phyloP scores from a whole-genome alignment of 2,797 vertebrate species.

The Cygnus olor region DNA sequence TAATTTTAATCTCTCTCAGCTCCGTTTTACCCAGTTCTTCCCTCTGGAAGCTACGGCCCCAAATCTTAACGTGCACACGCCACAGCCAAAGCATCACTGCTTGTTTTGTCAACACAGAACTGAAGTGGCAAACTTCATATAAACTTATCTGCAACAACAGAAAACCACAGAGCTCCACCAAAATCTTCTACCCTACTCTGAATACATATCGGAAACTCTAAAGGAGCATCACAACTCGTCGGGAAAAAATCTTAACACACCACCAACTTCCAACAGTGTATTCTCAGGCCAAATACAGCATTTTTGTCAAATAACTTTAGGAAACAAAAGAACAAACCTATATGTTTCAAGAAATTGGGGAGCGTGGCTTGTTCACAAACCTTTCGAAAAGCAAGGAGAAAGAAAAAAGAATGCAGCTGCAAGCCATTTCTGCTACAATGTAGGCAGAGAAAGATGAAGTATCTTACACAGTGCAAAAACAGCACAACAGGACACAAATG shows the following conservation, averaged over 20 bases:
- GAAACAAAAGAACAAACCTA: neutral
- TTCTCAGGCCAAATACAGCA: neutral
- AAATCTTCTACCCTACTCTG: neutral
- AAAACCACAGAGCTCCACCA: neutral
- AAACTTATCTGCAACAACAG: neutral
- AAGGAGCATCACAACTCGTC: neutral
- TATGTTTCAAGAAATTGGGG: neutral
- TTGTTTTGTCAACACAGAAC: neutral
- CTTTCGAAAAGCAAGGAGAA: neutral
- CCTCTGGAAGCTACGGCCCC: neutral
- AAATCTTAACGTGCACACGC: fast-evolving
- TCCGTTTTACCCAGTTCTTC: neutral
- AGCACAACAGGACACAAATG: fast-evolving
- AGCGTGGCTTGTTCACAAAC: neutral
- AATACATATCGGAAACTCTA: fast-evolving
- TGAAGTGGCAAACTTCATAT: fast-evolving
- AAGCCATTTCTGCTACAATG: neutral
- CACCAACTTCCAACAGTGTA: neutral
- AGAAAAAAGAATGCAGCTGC: neutral
- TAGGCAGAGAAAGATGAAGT: neutral
- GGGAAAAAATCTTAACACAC: neutral
- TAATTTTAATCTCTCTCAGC: neutral
- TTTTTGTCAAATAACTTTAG: neutral
- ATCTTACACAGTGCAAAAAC: neutral
- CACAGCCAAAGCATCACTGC: neutral